Evolutionary conservation across 1,140 invertebrate genomes (phyloP), one percentile per base, ranked within the genome.

Genomic region (Laodelphax striatellus): DNA sequence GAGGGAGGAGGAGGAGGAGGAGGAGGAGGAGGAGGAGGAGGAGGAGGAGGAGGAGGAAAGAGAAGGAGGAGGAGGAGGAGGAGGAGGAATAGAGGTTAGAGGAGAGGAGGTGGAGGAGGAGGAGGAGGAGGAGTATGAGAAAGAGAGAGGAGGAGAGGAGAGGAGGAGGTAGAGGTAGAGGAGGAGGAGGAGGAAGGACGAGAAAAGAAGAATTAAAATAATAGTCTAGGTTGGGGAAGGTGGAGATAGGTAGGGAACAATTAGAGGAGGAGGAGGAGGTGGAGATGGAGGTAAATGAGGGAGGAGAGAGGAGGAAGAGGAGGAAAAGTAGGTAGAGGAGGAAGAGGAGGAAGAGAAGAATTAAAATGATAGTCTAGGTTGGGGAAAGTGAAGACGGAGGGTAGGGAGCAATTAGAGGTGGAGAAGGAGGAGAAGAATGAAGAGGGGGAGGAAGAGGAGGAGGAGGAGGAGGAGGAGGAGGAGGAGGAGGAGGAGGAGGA

Each of bases 101-200:
- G 50, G 31, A 14, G 41, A 10, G 28, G 34, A 59, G 41, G 57
- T 46, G 52, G 58, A 50, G 44, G 34, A 22, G 56, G 31, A 42
- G 14, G 19, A 21, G 44, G 10, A 14, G n/a, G 34, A 28, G 22
- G 42, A 21, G 34, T n/a, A n/a, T n/a, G 52, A 17, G 46, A 55
- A 55, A 9, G n/a, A 31, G 54, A n/a, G 55, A 46, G 50, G 50
- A 62, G 46, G 14, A 42, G 54, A 58, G 24, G 56, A 34, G 54
- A 55, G 53, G 62, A 61, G 59, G 62, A 62, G 59, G 62, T 61
- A 59, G 59, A 50, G 59, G 64, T 46, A 55, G 61, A 50, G 46
- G 59, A 53, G 61, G 59, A 56, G 46, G 57, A 58, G 44, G 58
- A 58, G 22, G 43, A 54, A n/a, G n/a, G n/a, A n/a, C n/a, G n/a